These are phyloP conservation scores for Limanda limanda DNA, from an alignment of 2,113 vertebrate species.

Conservation along the genomic window DNA sequence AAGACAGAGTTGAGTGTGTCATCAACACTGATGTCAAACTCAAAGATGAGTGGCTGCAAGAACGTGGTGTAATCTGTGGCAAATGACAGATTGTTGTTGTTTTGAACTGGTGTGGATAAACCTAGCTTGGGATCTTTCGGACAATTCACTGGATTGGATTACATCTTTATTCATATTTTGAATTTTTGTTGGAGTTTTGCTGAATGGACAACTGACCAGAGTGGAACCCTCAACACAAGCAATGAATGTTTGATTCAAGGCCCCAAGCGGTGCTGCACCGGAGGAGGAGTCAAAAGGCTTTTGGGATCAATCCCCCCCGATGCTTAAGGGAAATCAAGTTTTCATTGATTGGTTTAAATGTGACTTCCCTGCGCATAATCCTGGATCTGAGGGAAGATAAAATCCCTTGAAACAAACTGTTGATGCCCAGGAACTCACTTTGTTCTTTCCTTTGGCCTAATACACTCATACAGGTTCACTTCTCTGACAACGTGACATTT, in stretches of 20 bases:
- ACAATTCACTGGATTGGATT: conserved; percentile 31
- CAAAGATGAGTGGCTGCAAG: conserved; percentile 25
- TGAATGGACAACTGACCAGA: background rate
- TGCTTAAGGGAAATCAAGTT: conserved; percentile 68
- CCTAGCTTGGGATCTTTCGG: conserved; percentile 19
- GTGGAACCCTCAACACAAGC: conserved; percentile 19
- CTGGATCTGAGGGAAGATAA: conserved; percentile 40
- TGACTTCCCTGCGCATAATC: conserved; percentile 59
- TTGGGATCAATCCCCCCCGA: conserved; percentile 38
- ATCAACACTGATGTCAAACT: conserved; percentile 4
- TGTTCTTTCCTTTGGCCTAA: conserved; percentile 17
- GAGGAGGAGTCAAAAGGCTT: conserved; percentile 53
- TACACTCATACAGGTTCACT: conserved; percentile 6
- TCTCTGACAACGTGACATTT: background rate
- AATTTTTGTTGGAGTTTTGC: conserved; percentile 37
- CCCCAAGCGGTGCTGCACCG: conserved; percentile 28
- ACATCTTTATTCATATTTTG: conserved; percentile 26
- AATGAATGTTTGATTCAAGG: conserved; percentile 50
- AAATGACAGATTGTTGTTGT: background rate
- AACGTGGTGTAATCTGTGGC: background rate
- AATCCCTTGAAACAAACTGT: conserved; percentile 12
- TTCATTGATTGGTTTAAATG: conserved; percentile 73
- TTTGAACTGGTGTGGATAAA: conserved; percentile 40
- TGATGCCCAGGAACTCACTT: conserved; percentile 32
- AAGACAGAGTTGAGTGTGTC: background rate